Base-by-base conservation (phyloP, 2,888 invertebrate species). In the Abscondita cerata region DNA sequence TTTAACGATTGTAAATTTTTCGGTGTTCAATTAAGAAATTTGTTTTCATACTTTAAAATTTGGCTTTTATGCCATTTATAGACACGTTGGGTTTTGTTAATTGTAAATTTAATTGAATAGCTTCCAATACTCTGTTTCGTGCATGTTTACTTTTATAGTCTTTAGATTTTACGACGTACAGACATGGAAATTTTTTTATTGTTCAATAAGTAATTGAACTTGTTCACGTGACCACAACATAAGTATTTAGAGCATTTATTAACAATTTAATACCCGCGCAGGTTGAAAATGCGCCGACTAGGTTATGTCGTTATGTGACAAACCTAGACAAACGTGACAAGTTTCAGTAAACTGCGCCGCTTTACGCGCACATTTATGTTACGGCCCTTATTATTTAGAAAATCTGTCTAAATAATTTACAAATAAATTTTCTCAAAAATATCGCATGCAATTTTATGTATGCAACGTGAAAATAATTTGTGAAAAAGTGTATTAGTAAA, bases 1-100 rank as follows among this genome's bases (percentile, higher is more conserved):
- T 25, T 25, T 6, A 25, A 25, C 25, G 25, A 25, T 25, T 25
- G 25, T 36, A 6, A 3, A 36, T 36, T 36, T 36, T 36, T 2
- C 11, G 36, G 36, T 36, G 36, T 36, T 36, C 36, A 36, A 9
- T 36, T 36, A 36, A 36, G 36, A 36, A 36, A 36, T 36, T 36
- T 4, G 36, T 36, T 36, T 36, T 36, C 11, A 36, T 6, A 36
- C 36, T 9, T 36, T 25, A 6, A 25, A 25, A 25, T 25, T 25
- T 36, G 11, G 36, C 11, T 36, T 36, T 36, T 36, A 36, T 36
- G 4, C 11, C 12, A 9, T 36, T 36, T 6, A 36, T 36, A 2
- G 36, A 36, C 11, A 36, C 36, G 11, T 36, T 36, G 3, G 36
- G 36, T 36, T 36, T 36, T 36, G 11, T 6, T 36, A 36, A 9